These are phyloP conservation scores for Antennarius maculatus DNA, from an alignment of 2,797 vertebrate genomes.

Conservation along the genomic window DNA sequence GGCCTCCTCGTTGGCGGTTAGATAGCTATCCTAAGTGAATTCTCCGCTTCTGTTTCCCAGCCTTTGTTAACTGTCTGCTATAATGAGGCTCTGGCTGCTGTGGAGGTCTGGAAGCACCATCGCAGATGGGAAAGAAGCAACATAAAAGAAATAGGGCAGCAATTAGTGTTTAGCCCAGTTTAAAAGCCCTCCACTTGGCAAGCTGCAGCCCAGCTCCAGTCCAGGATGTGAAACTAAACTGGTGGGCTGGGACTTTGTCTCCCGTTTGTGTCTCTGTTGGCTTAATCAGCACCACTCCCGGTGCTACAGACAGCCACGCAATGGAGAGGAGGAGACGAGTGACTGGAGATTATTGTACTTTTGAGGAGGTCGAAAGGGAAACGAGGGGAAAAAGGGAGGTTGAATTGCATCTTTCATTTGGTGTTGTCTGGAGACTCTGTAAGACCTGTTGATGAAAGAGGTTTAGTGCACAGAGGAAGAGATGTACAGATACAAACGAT, in stretches of 20 bases:
- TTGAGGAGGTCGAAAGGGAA: conserved; percentile 78
- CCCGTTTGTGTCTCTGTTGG: conserved; percentile 78
- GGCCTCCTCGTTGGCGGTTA: conserved; percentile 74
- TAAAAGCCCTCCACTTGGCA: conserved; percentile 84
- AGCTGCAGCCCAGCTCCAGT: conserved; percentile 75
- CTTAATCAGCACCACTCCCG: conserved; percentile 77
- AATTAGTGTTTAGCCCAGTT: conserved; percentile 86
- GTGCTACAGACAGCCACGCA: conserved; percentile 72
- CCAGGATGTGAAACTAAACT: conserved; percentile 83
- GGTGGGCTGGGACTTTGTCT: conserved; percentile 80
- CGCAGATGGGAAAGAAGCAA: conserved; percentile 84
- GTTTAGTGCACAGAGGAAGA: conserved; percentile 72
- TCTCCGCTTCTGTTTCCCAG: conserved; percentile 81
- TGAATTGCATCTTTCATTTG: conserved; percentile 79
- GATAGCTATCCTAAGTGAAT: conserved; percentile 81
- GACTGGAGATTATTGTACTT: conserved; percentile 80
- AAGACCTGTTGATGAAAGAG: conserved; percentile 75
- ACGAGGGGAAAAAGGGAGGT: conserved; percentile 48
- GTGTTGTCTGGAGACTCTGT: conserved; percentile 71
- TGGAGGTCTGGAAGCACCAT: conserved; percentile 81
- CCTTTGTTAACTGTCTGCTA: conserved; percentile 82
- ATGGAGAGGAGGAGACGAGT: conserved; percentile 76
- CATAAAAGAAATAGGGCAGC: conserved; percentile 87
- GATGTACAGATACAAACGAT: conserved; percentile 59
- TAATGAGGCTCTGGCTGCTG: conserved; percentile 85